Evolutionary conservation across 2,113 vertebrate species (phyloP), one percentile per base, ranked within the genome.

Genomic region (Drymodes brunneopygia): DNA sequence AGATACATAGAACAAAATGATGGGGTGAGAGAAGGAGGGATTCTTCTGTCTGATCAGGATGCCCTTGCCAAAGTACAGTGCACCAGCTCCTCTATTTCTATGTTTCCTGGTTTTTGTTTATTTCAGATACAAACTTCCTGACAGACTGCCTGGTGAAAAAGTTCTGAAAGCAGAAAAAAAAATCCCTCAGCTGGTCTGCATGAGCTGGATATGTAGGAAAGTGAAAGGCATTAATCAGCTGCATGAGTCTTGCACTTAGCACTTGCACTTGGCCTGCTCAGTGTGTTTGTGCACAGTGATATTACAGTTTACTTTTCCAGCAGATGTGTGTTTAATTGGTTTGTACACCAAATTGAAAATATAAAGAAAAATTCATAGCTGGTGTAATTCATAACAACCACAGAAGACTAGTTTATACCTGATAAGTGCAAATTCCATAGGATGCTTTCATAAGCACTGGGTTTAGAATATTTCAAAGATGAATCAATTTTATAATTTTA

Each of bases 11-110:
- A 79, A 62, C 6, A 57, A 89, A 84, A 66, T 2, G 1, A 35
- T 10, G n/a, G 5, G 6, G 2, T 7, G 3, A 3, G 7, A 5
- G 4, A 2, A 66, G 21, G 11, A 36, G 25, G 6, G 6, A 36
- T 51, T 53, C 7, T 16, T 90, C 44, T 62, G 12, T 38, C 56
- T 31, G 15, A 77, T 77, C 17, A 57, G 16, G 15, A 8, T 21
- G 56, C 5, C 7, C 6, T 71, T 21, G 14, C 10, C 10, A 67
- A 78, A 65, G 7, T 8, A 71, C 23, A 47, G 3, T 31, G 9
- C 4, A 44, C 56, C 15, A 80, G 17, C 5, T 88, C 17, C 17
- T 69, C 45, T 47, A 35, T 40, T 88, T 56, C 38, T 70, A 6
- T 35, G 3, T 60, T 82, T 66, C 11, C 17, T 40, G 7, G 0